Evolutionary conservation across 1,140 invertebrate genomes (phyloP), one percentile per base, ranked within the genome.

Genomic region (Drosophila serrata): DNA sequence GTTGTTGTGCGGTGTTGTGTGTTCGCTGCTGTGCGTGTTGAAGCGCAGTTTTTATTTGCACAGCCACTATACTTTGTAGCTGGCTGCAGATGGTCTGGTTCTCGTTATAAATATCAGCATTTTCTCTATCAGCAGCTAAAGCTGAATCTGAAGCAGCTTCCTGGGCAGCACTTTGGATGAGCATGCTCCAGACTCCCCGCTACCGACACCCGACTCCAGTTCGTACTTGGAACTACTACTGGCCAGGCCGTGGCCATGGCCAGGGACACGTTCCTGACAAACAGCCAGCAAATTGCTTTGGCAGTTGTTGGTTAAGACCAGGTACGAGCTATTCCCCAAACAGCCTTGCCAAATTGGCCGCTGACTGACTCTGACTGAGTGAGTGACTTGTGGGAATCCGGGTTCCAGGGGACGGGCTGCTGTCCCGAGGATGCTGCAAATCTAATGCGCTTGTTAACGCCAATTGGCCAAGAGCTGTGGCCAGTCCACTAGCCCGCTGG

Each of bases 391-490:
- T 31, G 35, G 33, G 35, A 24, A 57, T 22, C 19, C 37, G 29
- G 45, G 45, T 24, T 15, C 22, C 4, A 19, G 29, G 22, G 43
- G 31, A 19, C 22, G 22, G 43, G 31, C 31, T 57, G 33, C 60
- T 40, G n/a, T n/a, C n/a, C n/a, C n/a, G 55, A 12, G 33, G 42
- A 31, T 68, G 40, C 65, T 58, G 76, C 65, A 72, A 79, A 79
- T 79, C 76, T 78, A 79, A 78, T 87, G 84, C 84, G 84, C 84
- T 87, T 87, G 84, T 87, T 88, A 87, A 87, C 84, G 84, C 84
- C 84, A 88, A 88, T 79, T 85, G 81, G 67, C 69, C 77, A 27
- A 46, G 62, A 67, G 72, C 74, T 78, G 81, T 86, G 46, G 46
- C 45, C 8, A 13, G 45, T 6, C 13, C 4, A 81, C 62, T 81